phyloP scores from a whole-genome alignment of 2,797 vertebrate species.

The Eulemur rubriventer region DNA sequence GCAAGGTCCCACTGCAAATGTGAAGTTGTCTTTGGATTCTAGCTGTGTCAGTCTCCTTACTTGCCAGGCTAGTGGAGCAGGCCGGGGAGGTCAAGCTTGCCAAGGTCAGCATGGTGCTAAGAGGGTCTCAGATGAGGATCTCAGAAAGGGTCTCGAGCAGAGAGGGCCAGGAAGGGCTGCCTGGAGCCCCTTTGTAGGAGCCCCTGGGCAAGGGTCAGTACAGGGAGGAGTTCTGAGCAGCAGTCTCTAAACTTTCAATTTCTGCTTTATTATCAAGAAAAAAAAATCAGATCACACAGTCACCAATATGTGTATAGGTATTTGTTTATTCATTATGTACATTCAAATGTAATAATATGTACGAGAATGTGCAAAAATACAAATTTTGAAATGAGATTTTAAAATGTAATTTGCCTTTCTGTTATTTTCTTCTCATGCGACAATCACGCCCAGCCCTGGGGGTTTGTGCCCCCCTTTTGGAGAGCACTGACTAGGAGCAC shows the following conservation, averaged over 20 bases:
- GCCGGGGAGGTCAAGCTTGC: rapidly evolving
- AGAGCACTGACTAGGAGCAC: background rate
- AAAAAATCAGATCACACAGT: background rate
- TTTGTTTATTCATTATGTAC: background rate
- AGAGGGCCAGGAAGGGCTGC: background rate
- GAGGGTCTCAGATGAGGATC: background rate
- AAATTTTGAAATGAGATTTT: background rate
- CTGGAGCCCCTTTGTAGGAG: background rate
- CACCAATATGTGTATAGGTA: background rate
- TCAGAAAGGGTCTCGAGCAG: background rate
- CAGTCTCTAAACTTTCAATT: background rate
- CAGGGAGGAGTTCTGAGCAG: background rate
- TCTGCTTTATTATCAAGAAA: background rate
- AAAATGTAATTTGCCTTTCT: background rate
- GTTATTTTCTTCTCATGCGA: background rate
- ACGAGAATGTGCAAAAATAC: background rate
- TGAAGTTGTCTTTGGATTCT: background rate
- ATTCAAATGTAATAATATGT: background rate
- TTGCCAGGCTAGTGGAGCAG: background rate
- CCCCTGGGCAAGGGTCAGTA: background rate
- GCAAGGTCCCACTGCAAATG: background rate
- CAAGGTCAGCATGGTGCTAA: background rate
- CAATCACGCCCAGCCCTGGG: background rate
- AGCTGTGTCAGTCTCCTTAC: background rate
- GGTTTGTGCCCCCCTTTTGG: no score